Conservation (phyloP, 2,888 invertebrate species). For the Marronus borbonicus region DNA sequence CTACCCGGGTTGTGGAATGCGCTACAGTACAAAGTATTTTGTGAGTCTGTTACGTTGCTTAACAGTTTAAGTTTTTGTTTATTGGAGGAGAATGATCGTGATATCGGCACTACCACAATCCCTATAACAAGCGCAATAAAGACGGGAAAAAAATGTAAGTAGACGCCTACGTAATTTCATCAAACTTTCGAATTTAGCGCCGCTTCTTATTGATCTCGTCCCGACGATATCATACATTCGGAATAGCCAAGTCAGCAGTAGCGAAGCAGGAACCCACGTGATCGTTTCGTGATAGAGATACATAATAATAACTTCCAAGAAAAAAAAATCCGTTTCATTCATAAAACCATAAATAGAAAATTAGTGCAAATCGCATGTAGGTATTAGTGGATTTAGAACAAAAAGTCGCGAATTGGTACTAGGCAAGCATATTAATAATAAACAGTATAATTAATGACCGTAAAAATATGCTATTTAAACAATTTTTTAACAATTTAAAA, state of each 20-base stretch:
- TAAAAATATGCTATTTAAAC: background rate
- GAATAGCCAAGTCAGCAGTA: constrained; percentile 15
- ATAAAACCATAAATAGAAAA: constrained; percentile 24
- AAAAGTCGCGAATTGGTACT: background rate
- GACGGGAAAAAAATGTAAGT: constrained; percentile 23
- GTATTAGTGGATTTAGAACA: background rate
- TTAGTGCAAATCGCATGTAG: constrained; percentile 11
- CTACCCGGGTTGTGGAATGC: constrained; percentile 44
- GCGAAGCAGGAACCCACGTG: constrained; percentile 24
- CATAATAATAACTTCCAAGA: constrained; percentile 21
- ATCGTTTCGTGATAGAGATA: constrained; percentile 39
- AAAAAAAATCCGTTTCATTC: constrained; percentile 44
- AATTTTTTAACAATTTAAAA: too few species aligned
- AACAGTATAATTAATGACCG: constrained; percentile 18
- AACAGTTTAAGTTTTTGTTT: constrained; percentile 8
- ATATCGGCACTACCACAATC: background rate
- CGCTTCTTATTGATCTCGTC: constrained; percentile 33
- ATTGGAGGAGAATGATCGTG: constrained; percentile 17
- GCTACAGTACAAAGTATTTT: constrained; percentile 34
- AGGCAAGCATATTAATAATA: background rate
- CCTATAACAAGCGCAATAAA: background rate
- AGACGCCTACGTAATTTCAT: background rate
- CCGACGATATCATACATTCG: background rate
- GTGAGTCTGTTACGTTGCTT: constrained; percentile 20
- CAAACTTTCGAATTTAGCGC: constrained; percentile 24